These are phyloP conservation scores for Eupithecia pulchellata DNA, from an alignment of 2,888 invertebrate genomes.

Conservation along the genomic window DNA sequence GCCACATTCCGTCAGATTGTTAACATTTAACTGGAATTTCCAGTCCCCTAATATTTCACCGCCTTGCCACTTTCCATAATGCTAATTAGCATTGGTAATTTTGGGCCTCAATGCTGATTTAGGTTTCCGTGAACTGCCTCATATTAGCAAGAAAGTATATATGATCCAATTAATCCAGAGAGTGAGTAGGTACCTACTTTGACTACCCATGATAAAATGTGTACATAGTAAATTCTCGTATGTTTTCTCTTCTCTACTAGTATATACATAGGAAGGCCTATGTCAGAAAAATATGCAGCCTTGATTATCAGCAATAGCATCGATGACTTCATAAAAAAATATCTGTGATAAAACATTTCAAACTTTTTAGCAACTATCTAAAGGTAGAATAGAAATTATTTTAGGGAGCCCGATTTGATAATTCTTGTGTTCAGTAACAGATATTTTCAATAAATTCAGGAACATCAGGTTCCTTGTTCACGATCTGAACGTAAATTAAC, in stretches of 20 bases:
- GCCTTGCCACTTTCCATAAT: slow-evolving; percentile 43
- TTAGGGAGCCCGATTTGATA: neutral
- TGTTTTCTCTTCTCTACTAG: neutral
- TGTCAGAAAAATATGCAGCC: neutral
- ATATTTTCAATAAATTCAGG: neutral
- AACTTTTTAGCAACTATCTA: too few species aligned
- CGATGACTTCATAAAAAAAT: neutral
- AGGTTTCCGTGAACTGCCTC: slow-evolving; percentile 27
- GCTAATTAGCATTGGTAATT: slow-evolving; percentile 46
- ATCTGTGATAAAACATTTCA: neutral
- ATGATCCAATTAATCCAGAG: neutral
- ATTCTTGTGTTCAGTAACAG: neutral
- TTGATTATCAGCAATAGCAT: neutral
- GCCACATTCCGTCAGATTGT: slow-evolving; percentile 28
- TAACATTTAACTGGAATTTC: slow-evolving; percentile 39
- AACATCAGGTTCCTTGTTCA: neutral
- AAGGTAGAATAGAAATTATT: neutral
- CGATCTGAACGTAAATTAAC: neutral
- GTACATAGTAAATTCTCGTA: neutral
- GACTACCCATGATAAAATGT: neutral
- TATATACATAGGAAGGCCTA: too few species aligned
- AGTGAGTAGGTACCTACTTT: neutral
- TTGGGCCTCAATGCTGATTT: slow-evolving; percentile 37
- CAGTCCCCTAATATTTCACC: slow-evolving; percentile 44
- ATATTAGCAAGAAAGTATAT: slow-evolving; percentile 15